A percentile compares a stretch with the other conserved stretches of the same genome.
Evolutionary conservation across 2,888 invertebrate species (phyloP).

Genomic region (Meteorus colon): DNA sequence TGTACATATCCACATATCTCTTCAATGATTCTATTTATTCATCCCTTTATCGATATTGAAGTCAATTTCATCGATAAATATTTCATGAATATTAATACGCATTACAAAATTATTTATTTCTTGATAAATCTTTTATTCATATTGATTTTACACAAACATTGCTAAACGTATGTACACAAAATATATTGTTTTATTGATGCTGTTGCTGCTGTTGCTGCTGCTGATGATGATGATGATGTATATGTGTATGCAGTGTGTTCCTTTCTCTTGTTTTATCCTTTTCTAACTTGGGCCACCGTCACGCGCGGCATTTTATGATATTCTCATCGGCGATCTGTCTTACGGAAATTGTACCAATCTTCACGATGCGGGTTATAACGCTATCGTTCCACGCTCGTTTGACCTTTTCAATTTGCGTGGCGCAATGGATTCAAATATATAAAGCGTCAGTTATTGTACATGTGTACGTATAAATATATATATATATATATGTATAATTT

Average conservation of each 20-base stretch:
- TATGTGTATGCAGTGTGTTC: background rate
- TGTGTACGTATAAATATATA: background rate
- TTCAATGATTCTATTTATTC: background rate
- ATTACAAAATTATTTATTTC: no score
- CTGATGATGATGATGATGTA: background rate
- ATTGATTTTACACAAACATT: background rate
- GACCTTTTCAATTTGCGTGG: slow-evolving; percentile 48
- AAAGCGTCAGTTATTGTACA: slow-evolving; percentile 39
- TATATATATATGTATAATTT: slow-evolving; percentile 1
- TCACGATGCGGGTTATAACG: slow-evolving; percentile 42
- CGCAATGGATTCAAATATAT: slow-evolving; percentile 47
- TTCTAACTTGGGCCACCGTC: slow-evolving; percentile 25
- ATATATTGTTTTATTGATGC: background rate
- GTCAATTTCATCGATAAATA: background rate
- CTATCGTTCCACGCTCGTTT: slow-evolving; percentile 48
- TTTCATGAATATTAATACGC: no score
- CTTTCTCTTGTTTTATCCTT: slow-evolving; percentile 18
- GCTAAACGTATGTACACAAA: background rate
- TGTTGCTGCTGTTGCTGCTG: background rate
- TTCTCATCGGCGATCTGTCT: slow-evolving; percentile 47
- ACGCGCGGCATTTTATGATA: slow-evolving; percentile 46
- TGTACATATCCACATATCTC: background rate
- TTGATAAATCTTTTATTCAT: background rate
- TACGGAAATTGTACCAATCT: slow-evolving; percentile 48
- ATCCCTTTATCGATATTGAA: background rate